Evolutionary conservation across 2,113 vertebrate species (phyloP), one percentile per base, ranked within the genome.

Genomic region (Nymphicus hollandicus): DNA sequence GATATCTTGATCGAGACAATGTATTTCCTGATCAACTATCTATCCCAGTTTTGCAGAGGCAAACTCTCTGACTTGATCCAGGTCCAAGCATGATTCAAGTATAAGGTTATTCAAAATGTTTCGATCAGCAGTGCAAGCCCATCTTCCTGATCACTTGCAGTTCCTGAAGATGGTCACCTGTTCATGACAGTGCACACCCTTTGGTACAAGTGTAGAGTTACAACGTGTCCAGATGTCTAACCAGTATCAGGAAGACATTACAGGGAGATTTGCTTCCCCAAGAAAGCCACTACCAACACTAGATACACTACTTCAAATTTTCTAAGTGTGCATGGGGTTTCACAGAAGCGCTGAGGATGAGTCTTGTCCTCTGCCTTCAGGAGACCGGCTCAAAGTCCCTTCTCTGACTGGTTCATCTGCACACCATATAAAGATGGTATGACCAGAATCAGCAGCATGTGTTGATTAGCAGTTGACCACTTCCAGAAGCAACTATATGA

Each of bases 111-210:
- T 55, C 39, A 63, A 78, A 86, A 70, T 1, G 2, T 22, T 81
- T 78, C 25, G 22, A 76, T 27, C 61, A 85, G n/a, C 18, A 66
- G 31, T 12, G 16, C 53, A 81, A 23, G 25, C 7, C 31, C 13
- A 35, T 35, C 47, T 28, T 61, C 35, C 70, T 43, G 46, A n/a
- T 58, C 3, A 1, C n/a, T 46, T 43, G 58, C 15, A 3, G 39
- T 19, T 46, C 73, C 56, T 71, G 66, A 46, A 73, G 53, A n/a
- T 9, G 31, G 35, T 76, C 23, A n/a, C 2, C 8, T 43, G 24
- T n/a, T 31, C 41, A 28, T 27, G 46, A 12, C 9, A 53, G 10
- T 13, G 11, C 0, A 2, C 10, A 4, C 6, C 50, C 9, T 20
- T 66, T 39, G 41, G n/a, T 43, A 56, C 49, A 69, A 63, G 13